Evolutionary conservation across 1,140 invertebrate genomes (phyloP).

Genomic region (Ceratitis capitata): DNA sequence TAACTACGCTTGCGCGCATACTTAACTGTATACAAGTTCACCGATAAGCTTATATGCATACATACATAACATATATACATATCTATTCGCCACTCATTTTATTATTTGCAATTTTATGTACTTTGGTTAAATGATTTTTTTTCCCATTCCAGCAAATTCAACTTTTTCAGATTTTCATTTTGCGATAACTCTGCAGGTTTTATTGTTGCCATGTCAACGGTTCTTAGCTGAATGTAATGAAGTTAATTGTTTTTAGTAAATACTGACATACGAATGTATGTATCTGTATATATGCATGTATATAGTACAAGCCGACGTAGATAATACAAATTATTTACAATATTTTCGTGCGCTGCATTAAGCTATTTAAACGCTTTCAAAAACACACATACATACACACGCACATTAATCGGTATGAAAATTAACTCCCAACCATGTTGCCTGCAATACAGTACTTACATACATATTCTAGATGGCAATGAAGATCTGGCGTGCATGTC

Average conservation of each 20-base stretch:
- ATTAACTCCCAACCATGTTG: no score
- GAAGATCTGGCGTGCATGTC: neutral
- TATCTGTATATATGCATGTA: neutral
- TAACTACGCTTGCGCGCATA: neutral
- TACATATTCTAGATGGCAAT: neutral
- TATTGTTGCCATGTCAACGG: slow-evolving; percentile 18
- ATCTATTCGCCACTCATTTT: neutral
- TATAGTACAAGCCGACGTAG: neutral
- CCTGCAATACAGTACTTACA: no score
- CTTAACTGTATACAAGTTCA: neutral
- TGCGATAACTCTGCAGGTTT: slow-evolving; percentile 9
- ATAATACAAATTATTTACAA: no score
- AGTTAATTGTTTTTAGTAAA: slow-evolving; percentile 26
- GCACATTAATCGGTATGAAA: no score
- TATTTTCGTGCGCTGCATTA: neutral
- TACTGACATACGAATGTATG: neutral
- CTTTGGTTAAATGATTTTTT: neutral
- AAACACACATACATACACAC: no score
- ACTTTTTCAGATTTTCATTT: slow-evolving; percentile 9
- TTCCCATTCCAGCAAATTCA: neutral
- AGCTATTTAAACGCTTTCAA: neutral
- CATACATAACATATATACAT: neutral
- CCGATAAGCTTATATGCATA: neutral
- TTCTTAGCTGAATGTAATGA: slow-evolving; percentile 10
- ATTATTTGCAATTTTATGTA: neutral